A percentile compares a stretch with the other conserved stretches of the same genome.
These are phyloP conservation scores for Drosophila neutralis DNA, from an alignment of 2,888 invertebrate species.

Conservation along the genomic window DNA sequence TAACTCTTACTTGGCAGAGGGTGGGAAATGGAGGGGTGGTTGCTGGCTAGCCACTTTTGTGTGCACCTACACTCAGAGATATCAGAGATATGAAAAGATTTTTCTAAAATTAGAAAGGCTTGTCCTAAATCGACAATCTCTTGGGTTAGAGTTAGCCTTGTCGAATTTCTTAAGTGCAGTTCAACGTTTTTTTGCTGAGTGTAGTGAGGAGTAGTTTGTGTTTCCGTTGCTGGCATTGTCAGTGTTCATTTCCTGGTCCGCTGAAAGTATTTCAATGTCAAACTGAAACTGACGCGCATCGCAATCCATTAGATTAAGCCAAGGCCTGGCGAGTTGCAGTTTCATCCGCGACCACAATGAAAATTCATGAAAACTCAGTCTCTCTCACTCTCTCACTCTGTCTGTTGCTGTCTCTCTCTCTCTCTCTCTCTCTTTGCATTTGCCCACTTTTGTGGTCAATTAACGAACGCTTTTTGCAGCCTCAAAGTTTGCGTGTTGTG, in stretches of 20 bases:
- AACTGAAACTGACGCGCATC: slow-evolving; percentile 20
- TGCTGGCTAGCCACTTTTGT: slow-evolving; percentile 49
- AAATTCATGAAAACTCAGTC: slow-evolving; percentile 63
- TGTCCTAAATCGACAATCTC: no score
- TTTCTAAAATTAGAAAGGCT: no score
- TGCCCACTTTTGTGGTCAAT: slow-evolving; percentile 76
- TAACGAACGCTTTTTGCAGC: slow-evolving; percentile 63
- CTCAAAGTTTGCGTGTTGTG: slow-evolving; percentile 58
- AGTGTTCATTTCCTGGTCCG: slow-evolving; percentile 38
- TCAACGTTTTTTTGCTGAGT: not conserved
- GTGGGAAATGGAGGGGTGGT: not conserved
- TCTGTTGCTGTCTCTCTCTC: not conserved
- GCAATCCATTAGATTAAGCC: slow-evolving; percentile 62
- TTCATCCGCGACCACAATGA: slow-evolving; percentile 63
- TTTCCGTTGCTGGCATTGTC: slow-evolving; percentile 33
- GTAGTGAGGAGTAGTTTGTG: slow-evolving; percentile 23
- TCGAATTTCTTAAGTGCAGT: no score
- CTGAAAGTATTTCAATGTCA: slow-evolving; percentile 79
- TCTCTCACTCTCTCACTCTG: not conserved
- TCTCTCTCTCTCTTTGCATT: not conserved
- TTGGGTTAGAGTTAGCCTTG: no score
- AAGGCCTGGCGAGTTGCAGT: slow-evolving; percentile 49
- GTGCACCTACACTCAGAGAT: not conserved
- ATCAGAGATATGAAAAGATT: no score
- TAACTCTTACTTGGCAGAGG: not conserved